phyloP scores from a whole-genome alignment of 2,888 invertebrate species.

The Hemicrepidius hirtus region DNA sequence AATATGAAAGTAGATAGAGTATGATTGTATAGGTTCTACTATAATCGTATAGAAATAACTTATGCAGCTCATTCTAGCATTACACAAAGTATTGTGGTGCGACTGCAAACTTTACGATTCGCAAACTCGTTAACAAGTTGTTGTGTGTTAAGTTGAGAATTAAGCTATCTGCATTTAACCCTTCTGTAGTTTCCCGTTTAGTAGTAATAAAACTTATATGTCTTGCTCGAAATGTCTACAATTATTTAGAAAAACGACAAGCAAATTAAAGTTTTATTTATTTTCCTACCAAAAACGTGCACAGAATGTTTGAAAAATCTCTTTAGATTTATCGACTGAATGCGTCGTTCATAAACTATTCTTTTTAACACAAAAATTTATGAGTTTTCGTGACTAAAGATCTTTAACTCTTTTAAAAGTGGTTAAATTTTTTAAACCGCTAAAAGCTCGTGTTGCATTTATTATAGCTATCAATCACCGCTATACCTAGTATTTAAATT shows the following conservation, averaged over 20 bases:
- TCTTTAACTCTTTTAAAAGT: neutral
- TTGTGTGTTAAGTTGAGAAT: slow-evolving; percentile 67
- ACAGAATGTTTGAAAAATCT: neutral
- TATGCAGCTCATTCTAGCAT: slow-evolving; percentile 39
- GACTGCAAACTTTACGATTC: slow-evolving; percentile 67
- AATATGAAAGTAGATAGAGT: too few relatives aligned
- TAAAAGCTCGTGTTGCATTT: neutral
- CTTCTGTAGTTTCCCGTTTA: slow-evolving; percentile 54
- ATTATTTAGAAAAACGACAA: slow-evolving; percentile 1
- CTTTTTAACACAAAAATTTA: slow-evolving; percentile 3
- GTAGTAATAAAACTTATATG: slow-evolving; percentile 50
- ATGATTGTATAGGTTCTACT: slow-evolving; percentile 20
- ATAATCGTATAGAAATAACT: slow-evolving; percentile 35
- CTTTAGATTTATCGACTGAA: neutral
- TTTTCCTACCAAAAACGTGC: neutral
- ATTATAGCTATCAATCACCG: neutral
- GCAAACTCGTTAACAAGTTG: slow-evolving; percentile 69
- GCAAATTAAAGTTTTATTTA: slow-evolving; percentile 18
- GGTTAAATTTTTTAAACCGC: neutral
- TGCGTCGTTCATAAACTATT: slow-evolving; percentile 2
- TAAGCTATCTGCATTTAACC: slow-evolving; percentile 64
- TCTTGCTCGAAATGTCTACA: slow-evolving; percentile 44
- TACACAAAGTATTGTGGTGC: slow-evolving; percentile 62
- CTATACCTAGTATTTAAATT: neutral
- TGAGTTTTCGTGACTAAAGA: neutral